Evolutionary conservation across 1,140 invertebrate genomes (phyloP), one percentile per base, ranked within the genome.

Genomic region (Brachionus koreanus): DNA sequence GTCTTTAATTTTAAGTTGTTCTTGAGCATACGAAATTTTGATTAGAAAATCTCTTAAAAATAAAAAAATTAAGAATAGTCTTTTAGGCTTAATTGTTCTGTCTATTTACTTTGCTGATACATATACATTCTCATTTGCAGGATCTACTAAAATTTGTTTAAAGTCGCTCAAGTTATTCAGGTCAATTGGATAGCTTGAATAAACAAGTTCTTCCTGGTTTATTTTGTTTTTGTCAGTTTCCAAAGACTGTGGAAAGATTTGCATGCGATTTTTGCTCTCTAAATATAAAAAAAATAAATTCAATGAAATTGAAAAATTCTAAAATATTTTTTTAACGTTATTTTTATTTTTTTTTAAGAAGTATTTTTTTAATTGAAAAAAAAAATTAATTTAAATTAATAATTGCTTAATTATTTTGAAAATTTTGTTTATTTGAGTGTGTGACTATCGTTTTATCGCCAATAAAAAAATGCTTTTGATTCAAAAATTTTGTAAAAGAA

Each of bases 61-160:
- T 49, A 25, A 12, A 39, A 72, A 72, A 42, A 72, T 16, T 42
- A 16, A 5, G 9, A 19, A 3, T 23, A 72, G 42, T 42, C 13
- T 39, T 72, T 42, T 23, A 39, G n/a, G n/a, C 42, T 39, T 10
- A 35, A 5, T 33, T 10, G 13, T 13, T 33, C n/a, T 9, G 5
- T 39, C 4, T 72, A 16, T 5, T 16, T 72, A 46, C 69, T 74
- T 74, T n/a, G 69, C 69, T 74, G 39, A 43, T 43, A 74, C 69
- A 46, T 35, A 74, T 29, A 74, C 25, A 46, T 25, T 43, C 16
- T 74, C 69, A 46, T 74, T 43, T 35, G n/a, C 2, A 5, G n/a
- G 12, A 39, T 74, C 69, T 42, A 74, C 69, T 74, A 74, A 74
- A 46, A 74, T 74, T 74, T 74, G 39, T 74, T 74, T 74, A 46